Evolutionary conservation across 30 jellyfish, hydroid and myxozoan genomes (phyloP).

Genomic region (Turritopsis dohrnii): DNA sequence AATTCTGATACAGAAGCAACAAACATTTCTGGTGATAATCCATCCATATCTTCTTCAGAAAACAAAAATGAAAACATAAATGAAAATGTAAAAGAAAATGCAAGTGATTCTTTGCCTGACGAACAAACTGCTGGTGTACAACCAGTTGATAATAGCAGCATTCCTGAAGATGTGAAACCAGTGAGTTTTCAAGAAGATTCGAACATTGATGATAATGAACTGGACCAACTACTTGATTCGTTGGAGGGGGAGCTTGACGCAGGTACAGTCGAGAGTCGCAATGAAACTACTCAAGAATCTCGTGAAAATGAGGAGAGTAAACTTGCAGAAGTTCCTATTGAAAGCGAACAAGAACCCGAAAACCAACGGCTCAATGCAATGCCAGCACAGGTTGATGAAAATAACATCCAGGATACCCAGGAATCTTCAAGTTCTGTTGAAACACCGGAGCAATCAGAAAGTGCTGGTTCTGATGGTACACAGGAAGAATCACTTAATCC

Average conservation of each 20-base stretch:
- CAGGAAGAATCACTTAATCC: constrained; percentile 19
- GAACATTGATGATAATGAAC: not conserved
- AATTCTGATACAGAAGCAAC: not conserved
- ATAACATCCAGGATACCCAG: not conserved
- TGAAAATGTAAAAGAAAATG: not conserved
- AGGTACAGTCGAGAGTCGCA: not conserved
- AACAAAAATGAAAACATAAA: not conserved
- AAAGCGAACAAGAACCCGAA: constrained; percentile 27
- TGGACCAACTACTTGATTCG: not conserved
- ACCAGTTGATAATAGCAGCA: not conserved
- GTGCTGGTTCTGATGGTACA: constrained; percentile 33
- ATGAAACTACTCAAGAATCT: not conserved
- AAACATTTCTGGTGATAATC: not conserved
- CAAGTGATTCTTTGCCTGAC: not conserved
- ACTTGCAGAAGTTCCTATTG: constrained; percentile 20
- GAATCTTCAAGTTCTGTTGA: not conserved
- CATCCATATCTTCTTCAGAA: not conserved
- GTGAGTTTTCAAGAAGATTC: not conserved
- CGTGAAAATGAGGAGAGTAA: not conserved
- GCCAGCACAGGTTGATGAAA: not conserved
- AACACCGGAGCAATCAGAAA: constrained; percentile 23
- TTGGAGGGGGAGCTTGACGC: constrained; percentile 5
- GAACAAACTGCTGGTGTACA: not conserved
- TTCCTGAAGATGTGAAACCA: not conserved
- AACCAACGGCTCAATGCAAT: not conserved